Base-by-base conservation (phyloP, 1,140 invertebrate species). In the Trichogramma pretiosum region DNA sequence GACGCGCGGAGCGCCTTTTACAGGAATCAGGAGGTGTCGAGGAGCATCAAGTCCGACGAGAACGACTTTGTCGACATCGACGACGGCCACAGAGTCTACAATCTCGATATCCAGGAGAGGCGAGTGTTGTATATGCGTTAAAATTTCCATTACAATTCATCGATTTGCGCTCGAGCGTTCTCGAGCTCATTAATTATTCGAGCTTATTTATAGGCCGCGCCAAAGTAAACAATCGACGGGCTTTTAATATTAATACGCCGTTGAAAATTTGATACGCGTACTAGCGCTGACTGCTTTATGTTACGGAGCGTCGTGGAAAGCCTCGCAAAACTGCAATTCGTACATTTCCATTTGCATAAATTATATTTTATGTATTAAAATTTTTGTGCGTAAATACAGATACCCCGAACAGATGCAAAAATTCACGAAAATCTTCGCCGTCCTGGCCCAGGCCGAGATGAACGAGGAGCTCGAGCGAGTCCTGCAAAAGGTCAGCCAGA, bases 31-130 rank as follows among this genome's bases (percentile, higher is more conserved):
- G 37, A 40, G n/a, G 35, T 50, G 1, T 30, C 33, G 5, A 45
- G 10, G 9, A 26, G 41, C 9, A 21, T 46, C 1, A 50, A 46
- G 13, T 50, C 40, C 14, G 17, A 46, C 8, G 41, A 40, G 17
- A n/a, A 50, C 21, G 48, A 50, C 14, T 50, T 50, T 11, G 35
- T 50, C 18, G 48, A 50, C n/a, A 3, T 50, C 5, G 48, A 40
- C 8, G 28, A 46, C 21, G 48, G 43, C 1, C 23, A 46, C 18
- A 39, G 32, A 13, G 48, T 50, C 1, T 50, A 50, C 7, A 50
- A 50, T 40, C 16, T 50, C 5, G 48, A 50, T 19, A 46, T 50
- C 10, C 48, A 50, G n/a, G 48, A 50, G 13, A 50, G 17, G 48
- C 46, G n/a, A 33, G 3, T 21, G 24, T 28, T 11, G 24, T 11